phyloP scores from a whole-genome alignment of 2,888 invertebrate species.

The Spatulosminthurus flaviceps region DNA sequence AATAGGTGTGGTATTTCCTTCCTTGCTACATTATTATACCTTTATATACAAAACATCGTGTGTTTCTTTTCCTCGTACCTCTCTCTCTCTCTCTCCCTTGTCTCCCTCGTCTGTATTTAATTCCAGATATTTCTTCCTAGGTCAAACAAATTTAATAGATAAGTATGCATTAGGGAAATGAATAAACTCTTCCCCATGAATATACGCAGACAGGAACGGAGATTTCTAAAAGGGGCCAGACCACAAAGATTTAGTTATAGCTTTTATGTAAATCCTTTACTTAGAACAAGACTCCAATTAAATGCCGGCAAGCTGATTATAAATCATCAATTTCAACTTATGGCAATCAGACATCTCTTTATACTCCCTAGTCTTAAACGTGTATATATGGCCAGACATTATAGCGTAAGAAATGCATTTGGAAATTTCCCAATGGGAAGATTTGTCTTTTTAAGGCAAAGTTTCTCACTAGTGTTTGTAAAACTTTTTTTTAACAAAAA shows the following conservation, averaged over 20 bases:
- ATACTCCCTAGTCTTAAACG: too few species aligned
- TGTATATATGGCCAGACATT: too few species aligned
- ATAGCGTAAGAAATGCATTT: too few species aligned
- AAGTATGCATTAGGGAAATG: conserved; percentile 18
- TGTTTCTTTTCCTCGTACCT: conserved; percentile 8
- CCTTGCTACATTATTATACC: conserved; percentile 23
- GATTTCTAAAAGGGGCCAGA: neutral
- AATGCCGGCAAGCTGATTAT: neutral
- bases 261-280: neutral
- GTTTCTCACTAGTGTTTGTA: too few species aligned
- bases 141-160: conserved; percentile 18
- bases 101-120: conserved; percentile 19
- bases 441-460: too few species aligned
- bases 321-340: neutral
- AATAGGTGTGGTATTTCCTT: conserved; percentile 52
- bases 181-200: conserved; percentile 6
- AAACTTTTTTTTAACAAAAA: too few species aligned
- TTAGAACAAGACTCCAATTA: neutral
- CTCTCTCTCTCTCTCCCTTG: conserved; percentile 16
- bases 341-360: neutral
- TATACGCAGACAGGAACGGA: neutral
- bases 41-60: neutral
- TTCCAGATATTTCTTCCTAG: conserved; percentile 23
- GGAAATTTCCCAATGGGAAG: too few species aligned
- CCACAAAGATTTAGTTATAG: neutral